A percentile compares a stretch with the other conserved stretches of the same genome.
Evolutionary conservation across 2,113 vertebrate genomes (phyloP).

Genomic region (Seriola rivoliana): DNA sequence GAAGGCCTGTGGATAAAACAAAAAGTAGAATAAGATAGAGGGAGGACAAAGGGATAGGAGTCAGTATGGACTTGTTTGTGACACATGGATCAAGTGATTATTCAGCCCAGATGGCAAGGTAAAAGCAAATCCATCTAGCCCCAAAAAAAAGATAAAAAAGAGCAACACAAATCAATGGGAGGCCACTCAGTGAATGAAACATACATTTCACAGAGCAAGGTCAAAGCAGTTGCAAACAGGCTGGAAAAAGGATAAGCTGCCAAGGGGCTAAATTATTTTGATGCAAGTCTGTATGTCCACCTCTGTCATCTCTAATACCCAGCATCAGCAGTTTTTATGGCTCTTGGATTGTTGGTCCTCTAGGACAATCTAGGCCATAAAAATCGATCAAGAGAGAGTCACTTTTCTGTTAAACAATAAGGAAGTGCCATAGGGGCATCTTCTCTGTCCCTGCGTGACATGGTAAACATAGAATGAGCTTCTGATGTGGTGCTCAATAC

Average conservation of each 20-base stretch:
- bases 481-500: constrained; percentile 67
- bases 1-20: constrained; percentile 88
- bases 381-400: constrained; percentile 67
- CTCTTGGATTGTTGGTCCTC: constrained; percentile 60
- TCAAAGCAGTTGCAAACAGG: constrained; percentile 77
- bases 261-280: constrained; percentile 69
- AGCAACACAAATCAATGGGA: constrained; percentile 78
- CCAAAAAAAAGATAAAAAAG: constrained; percentile 23
- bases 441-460: constrained; percentile 51
- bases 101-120: constrained; percentile 70
- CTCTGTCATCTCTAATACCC: constrained; percentile 78
- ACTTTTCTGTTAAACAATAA: constrained; percentile 72
- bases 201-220: constrained; percentile 76
- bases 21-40: neutral
- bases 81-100: constrained; percentile 65
- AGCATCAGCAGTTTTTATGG: constrained; percentile 75
- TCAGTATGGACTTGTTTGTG: constrained; percentile 46
- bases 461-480: constrained; percentile 66
- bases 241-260: constrained; percentile 71
- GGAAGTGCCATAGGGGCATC: constrained; percentile 67
- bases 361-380: constrained; percentile 65
- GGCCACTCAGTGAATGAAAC: constrained; percentile 69
- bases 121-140: constrained; percentile 72
- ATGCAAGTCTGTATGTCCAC: constrained; percentile 69
- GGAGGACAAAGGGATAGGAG: constrained; percentile 37